Conservation (phyloP, 2,797 vertebrate species). For the Peromyscus aztecus region DNA sequence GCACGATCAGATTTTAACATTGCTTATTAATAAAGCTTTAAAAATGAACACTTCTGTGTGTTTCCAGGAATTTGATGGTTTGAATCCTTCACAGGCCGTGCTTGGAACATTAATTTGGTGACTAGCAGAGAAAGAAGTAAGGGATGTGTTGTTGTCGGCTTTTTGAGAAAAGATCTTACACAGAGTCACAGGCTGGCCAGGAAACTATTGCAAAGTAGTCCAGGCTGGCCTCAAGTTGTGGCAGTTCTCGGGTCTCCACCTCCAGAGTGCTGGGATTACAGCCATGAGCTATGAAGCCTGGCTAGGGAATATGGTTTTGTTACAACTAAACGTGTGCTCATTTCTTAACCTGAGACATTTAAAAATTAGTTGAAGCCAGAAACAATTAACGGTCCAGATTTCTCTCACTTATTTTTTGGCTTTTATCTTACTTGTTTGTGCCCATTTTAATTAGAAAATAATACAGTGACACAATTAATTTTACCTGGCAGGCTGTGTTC, state of each 20-base stretch:
- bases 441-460: conserved; percentile 74
- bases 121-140: not conserved
- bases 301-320: conserved; percentile 35
- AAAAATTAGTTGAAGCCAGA: conserved; percentile 65
- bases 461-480: conserved; percentile 49
- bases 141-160: not conserved
- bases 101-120: not conserved
- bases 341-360: conserved; percentile 58
- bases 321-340: conserved; percentile 1
- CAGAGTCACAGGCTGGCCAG: not conserved
- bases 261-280: not conserved
- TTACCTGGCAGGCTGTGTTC: conserved; percentile 48
- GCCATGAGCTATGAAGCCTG: not conserved
- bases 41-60: conserved; percentile 29
- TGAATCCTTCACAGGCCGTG: not conserved
- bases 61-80: conserved; percentile 15
- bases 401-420: conserved; percentile 37
- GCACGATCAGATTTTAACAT: not conserved
- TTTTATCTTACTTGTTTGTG: conserved; percentile 57
- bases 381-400: conserved; percentile 43
- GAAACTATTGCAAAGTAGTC: not conserved
- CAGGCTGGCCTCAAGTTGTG: not conserved
- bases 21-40: conserved; percentile 28
- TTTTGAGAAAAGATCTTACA: not conserved
- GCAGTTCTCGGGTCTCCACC: not conserved